phyloP scores from a whole-genome alignment of 2,797 vertebrate species.

The Ibycter americanus region DNA sequence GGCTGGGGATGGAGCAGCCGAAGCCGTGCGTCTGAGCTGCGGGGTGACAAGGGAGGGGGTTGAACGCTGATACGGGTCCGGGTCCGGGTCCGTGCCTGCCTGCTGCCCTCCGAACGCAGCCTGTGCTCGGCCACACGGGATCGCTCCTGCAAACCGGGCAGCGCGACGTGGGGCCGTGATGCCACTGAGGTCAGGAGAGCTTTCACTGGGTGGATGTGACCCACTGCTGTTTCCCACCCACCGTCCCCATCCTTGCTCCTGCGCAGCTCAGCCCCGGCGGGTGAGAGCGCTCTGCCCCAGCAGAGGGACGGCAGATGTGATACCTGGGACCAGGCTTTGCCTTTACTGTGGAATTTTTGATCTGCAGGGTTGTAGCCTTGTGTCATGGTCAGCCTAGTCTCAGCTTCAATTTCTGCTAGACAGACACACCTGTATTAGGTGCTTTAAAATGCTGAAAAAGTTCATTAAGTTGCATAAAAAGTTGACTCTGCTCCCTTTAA shows the following conservation, averaged over 20 bases:
- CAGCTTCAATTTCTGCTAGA: not conserved
- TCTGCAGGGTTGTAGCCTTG: not conserved
- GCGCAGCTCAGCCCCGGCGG: not conserved
- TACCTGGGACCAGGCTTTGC: not conserved
- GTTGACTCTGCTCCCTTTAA: not conserved
- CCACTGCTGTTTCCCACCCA: rapidly evolving
- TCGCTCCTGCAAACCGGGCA: not conserved
- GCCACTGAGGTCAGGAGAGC: not conserved
- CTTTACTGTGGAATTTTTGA: not conserved
- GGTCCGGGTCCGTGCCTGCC: not conserved
- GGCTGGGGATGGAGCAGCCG: not conserved
- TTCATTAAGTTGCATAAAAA: not conserved
- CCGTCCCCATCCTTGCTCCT: not conserved
- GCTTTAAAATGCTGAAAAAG: not conserved
- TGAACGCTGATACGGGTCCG: not conserved
- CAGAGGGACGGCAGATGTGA: not conserved
- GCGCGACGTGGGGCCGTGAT: not conserved
- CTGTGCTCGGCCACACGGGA: rapidly evolving
- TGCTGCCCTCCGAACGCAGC: not conserved
- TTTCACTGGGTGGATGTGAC: not conserved
- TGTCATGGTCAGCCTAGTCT: not conserved
- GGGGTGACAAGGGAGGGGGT: not conserved
- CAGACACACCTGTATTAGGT: not conserved
- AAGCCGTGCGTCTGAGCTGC: not conserved
- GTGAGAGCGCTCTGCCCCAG: not conserved